Evolutionary conservation across 2,113 vertebrate genomes (phyloP).

Genomic region (Larimichthys polyactis): DNA sequence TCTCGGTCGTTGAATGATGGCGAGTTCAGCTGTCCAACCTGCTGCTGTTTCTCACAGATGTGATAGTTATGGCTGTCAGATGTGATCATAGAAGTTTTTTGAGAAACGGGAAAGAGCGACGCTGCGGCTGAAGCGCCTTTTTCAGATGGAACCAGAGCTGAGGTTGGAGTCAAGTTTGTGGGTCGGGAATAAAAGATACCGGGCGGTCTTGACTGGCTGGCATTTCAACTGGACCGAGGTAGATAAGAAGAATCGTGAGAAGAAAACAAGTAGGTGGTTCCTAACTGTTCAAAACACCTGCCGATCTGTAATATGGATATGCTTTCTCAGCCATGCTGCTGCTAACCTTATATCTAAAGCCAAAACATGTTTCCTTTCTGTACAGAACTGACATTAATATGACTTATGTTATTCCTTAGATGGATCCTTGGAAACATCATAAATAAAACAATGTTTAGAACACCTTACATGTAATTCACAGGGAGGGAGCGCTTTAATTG

Average conservation of each 20-base stretch:
- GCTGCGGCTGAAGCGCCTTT: not conserved
- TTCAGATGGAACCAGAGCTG: slow-evolving; percentile 74
- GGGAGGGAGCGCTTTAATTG: not conserved
- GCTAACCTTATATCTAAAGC: not conserved
- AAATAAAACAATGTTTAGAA: not conserved
- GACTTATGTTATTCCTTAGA: not conserved
- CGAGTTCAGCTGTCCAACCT: not conserved
- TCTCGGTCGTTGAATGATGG: not conserved
- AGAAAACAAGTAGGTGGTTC: slow-evolving; percentile 74
- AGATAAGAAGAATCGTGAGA: slow-evolving; percentile 80
- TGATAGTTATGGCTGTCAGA: not conserved
- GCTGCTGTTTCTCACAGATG: not conserved
- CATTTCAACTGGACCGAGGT: slow-evolving; percentile 84
- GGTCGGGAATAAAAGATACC: slow-evolving; percentile 80
- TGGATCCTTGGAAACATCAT: not conserved
- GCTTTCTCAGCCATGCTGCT: not conserved
- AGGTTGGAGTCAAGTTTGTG: slow-evolving; percentile 82
- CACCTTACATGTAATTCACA: not conserved
- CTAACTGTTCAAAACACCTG: not conserved
- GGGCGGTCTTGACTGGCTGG: slow-evolving; percentile 80
- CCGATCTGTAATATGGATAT: not conserved
- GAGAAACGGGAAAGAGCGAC: slow-evolving; percentile 14
- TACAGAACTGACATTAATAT: not conserved
- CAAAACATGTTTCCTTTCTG: not conserved
- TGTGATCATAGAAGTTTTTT: slow-evolving; percentile 14